Base-by-base conservation (phyloP, 2,888 invertebrate genomes). In the Cynaeus angustus region DNA sequence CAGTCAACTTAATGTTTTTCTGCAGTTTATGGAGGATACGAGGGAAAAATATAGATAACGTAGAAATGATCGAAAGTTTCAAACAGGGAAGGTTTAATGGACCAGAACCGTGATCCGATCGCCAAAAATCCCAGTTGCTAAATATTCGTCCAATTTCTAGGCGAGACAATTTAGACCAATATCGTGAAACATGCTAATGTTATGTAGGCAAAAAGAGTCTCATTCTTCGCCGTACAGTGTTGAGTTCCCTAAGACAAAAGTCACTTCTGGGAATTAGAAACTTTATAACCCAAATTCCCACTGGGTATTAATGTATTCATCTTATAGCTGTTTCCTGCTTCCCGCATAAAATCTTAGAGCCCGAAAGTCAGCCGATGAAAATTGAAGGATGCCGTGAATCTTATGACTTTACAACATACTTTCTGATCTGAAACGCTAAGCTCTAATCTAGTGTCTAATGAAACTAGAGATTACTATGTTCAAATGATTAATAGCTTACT, bases 381-480 rank as follows among this genome's bases (percentile, higher is more conserved):
- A 28, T 28, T 28, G 28, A 28, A 41, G 9, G 3, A 28, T 28
- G 28, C 28, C 7, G 4, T 28, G 7, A 28, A 28, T 41, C 12
- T 4, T 9, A n/a, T 9, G 6, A 5, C 3, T n/a, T 41, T 41
- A 6, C 43, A 3, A 14, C n/a, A 14, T 43, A 10, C 7, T 33
- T 33, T 33, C 33, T 7, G 33, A 33, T 33, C 7, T 7, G 33
- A n/a, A 33, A 2, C 33, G 21, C 21, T 4, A 21, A 21, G 4
- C 21, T 21, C 37, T 46, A 9, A 21, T 21, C 21, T 21, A 4
- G 1, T 21, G 21, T 21, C 61, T 61, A 61, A 45, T 37, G 33
- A 61, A 61, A 46, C 61, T 48, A 59, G 59, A 59, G 28, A 41
- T 64, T 61, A 61, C 48, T 64, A 52, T 37, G 53, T 21, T 52